Conservation (phyloP, 2,888 invertebrate genomes). For the Himalopsyche japonica region DNA sequence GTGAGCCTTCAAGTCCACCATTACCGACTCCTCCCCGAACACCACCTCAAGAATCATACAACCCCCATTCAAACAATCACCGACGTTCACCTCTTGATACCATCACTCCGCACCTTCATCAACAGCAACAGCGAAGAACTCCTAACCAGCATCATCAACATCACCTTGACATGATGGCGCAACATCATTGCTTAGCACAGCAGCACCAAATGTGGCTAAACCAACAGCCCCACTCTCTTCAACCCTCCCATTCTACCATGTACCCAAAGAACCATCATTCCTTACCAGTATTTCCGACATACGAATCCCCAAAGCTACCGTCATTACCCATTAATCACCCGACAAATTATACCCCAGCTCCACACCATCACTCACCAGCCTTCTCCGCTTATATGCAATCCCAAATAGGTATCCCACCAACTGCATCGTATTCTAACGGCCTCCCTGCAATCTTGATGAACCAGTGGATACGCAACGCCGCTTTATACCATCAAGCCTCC, state of each 20-base stretch:
- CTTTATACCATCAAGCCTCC: slow-evolving; percentile 65
- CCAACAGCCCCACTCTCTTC: slow-evolving; percentile 44
- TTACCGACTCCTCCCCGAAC: slow-evolving; percentile 75
- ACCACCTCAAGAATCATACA: slow-evolving; percentile 60
- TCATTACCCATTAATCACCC: slow-evolving; percentile 38
- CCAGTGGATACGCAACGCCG: slow-evolving; percentile 75
- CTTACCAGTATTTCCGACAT: slow-evolving; percentile 30
- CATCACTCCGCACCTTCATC: slow-evolving; percentile 46
- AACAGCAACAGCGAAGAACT: not conserved
- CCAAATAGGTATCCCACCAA: slow-evolving; percentile 56
- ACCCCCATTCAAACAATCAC: slow-evolving; percentile 49
- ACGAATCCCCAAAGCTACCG: slow-evolving; percentile 27
- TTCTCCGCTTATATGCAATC: slow-evolving; percentile 57
- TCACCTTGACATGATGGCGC: slow-evolving; percentile 37
- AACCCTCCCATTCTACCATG: slow-evolving; percentile 41
- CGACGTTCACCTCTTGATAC: slow-evolving; percentile 50
- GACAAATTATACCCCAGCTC: slow-evolving; percentile 50
- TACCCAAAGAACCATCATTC: slow-evolving; percentile 47
- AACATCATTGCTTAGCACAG: slow-evolving; percentile 42
- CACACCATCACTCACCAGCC: slow-evolving; percentile 49
- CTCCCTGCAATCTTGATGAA: slow-evolving; percentile 67
- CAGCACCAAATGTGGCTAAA: slow-evolving; percentile 41
- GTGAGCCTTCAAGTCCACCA: slow-evolving; percentile 62
- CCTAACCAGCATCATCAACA: slow-evolving; percentile 6
- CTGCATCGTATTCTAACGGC: slow-evolving; percentile 49